These are phyloP conservation scores for Antrozous pallidus DNA, from an alignment of 2,797 vertebrate genomes.

Conservation along the genomic window DNA sequence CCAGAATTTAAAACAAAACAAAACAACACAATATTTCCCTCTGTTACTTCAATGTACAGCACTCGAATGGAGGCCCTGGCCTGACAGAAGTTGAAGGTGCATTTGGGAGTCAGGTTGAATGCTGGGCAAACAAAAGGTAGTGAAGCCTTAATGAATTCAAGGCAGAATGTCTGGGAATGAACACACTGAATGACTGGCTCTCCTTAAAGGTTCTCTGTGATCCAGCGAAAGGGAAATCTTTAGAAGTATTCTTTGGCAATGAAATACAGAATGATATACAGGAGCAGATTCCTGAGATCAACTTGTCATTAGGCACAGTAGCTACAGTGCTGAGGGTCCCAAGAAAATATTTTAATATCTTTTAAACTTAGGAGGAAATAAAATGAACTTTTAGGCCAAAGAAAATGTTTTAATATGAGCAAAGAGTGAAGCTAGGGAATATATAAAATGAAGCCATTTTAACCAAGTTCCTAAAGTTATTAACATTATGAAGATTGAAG, in stretches of 20 bases:
- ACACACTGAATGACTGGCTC: neutral
- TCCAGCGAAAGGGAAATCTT: neutral
- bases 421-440: neutral
- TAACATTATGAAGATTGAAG: neutral
- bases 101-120: neutral
- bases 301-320: neutral
- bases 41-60: neutral
- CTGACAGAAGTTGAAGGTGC: neutral
- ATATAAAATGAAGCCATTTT: neutral
- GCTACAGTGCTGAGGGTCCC: neutral
- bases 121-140: neutral
- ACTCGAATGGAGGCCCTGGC: neutral
- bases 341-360: slow-evolving; percentile 3
- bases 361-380: neutral
- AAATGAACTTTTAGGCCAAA: neutral
- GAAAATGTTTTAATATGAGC: neutral
- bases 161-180: neutral
- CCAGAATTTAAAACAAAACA: neutral
- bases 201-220: neutral
- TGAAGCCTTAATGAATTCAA: neutral
- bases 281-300: neutral
- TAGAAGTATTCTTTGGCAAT: neutral
- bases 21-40: neutral
- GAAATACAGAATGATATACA: neutral
- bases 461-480: neutral